A percentile compares a stretch with the other conserved stretches of the same genome.
Conservation (phyloP, 2,113 vertebrate genomes). For the Myrmophylax atrothorax region DNA sequence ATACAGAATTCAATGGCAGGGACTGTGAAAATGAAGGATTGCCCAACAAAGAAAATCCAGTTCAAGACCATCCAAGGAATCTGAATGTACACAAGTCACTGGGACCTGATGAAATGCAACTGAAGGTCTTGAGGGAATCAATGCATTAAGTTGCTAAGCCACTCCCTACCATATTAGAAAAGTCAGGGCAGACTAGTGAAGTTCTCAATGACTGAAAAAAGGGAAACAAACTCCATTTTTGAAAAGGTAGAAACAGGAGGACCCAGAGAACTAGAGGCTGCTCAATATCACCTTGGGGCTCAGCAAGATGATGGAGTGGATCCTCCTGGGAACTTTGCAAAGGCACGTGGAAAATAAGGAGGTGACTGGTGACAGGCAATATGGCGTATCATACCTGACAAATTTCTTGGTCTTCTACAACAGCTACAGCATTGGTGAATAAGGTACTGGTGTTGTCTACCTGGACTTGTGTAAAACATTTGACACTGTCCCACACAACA, state of each 20-base stretch:
- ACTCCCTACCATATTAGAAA: neutral
- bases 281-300: neutral
- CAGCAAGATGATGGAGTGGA: neutral
- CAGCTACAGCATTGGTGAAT: neutral
- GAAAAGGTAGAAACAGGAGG: neutral
- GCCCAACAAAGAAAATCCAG: rapidly evolving
- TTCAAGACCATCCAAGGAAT: neutral
- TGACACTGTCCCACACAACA: neutral
- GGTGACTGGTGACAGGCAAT: neutral
- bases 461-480: neutral
- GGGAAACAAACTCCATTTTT: rapidly evolving
- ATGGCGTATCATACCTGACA: neutral
- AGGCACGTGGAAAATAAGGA: neutral
- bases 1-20: neutral
- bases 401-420: neutral
- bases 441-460: neutral
- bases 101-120: neutral
- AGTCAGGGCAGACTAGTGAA: neutral
- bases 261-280: rapidly evolving
- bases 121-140: neutral
- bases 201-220: neutral
- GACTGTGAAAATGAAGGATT: neutral
- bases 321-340: neutral
- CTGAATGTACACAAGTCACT: rapidly evolving
- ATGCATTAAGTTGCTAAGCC: neutral